Percentiles rank a stretch among this genome's conserved stretches.
Evolutionary conservation across 2,888 invertebrate genomes (phyloP).

Genomic region (Holacanthella duospinosa): DNA sequence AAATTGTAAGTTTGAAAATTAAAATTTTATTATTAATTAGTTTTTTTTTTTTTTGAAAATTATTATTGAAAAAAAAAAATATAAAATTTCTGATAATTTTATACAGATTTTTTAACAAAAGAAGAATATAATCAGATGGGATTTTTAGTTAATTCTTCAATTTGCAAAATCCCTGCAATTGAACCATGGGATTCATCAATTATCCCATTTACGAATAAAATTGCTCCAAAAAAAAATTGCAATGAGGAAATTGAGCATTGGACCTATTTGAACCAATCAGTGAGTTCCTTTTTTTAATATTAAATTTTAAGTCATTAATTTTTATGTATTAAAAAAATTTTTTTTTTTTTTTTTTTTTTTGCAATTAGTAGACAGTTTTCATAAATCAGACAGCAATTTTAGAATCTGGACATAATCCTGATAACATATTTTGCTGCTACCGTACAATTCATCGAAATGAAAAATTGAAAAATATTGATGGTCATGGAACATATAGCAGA

Average conservation of each 20-base stretch:
- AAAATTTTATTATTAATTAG: neutral
- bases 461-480: neutral
- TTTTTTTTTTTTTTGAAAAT: neutral
- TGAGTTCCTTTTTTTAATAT: neutral
- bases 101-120: neutral
- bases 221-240: neutral
- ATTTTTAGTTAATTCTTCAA: neutral
- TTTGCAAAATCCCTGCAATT: neutral
- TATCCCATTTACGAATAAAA: neutral
- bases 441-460: neutral
- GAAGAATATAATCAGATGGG: slow-evolving; percentile 18
- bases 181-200: neutral
- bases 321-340: neutral
- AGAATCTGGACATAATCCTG: neutral
- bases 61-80: neutral
- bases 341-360: no score
- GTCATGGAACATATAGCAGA: neutral
- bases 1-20: neutral
- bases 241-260: neutral
- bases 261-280: neutral
- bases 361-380: neutral
- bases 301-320: neutral
- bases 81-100: neutral
- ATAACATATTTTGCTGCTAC: neutral
- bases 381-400: neutral